Conservation (phyloP, 2,888 invertebrate genomes). For the Tachystola acroxantha region DNA sequence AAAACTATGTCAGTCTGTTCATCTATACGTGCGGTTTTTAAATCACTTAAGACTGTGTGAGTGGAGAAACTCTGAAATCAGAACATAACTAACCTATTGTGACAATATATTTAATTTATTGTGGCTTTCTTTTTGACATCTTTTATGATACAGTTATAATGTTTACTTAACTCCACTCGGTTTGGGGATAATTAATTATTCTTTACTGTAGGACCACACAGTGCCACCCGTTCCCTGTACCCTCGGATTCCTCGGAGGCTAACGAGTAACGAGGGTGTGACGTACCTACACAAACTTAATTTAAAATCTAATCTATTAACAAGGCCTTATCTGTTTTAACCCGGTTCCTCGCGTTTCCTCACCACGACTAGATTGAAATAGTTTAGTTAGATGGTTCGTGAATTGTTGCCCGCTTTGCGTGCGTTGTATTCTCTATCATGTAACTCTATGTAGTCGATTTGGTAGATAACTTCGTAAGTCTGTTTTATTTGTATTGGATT, state of each 20-base stretch:
- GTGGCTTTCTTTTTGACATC: too few relatives aligned
- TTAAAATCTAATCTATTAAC: slow-evolving; percentile 50
- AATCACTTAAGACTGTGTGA: too few relatives aligned
- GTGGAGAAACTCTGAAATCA: too few relatives aligned
- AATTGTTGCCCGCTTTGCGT: slow-evolving; percentile 9
- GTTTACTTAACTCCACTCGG: too few relatives aligned
- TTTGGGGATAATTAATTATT: slow-evolving; percentile 45
- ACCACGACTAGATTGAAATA: slow-evolving; percentile 24
- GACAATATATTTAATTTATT: too few relatives aligned
- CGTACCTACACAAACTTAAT: slow-evolving; percentile 48
- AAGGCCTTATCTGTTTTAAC: slow-evolving; percentile 34
- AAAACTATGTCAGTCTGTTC: too few relatives aligned
- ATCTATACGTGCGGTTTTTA: too few relatives aligned
- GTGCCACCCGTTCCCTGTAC: slow-evolving; percentile 34
- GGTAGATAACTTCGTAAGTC: neutral
- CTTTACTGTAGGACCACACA: slow-evolving; percentile 28
- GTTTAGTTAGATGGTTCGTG: slow-evolving; percentile 16
- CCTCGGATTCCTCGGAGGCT: slow-evolving; percentile 18
- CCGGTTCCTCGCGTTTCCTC: slow-evolving; percentile 25
- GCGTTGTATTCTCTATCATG: slow-evolving; percentile 1
- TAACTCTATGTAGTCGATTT: neutral
- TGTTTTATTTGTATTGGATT: too few relatives aligned
- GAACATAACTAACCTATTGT: too few relatives aligned
- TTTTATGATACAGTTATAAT: too few relatives aligned
- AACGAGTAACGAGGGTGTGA: slow-evolving; percentile 47